A percentile compares a stretch with the other conserved stretches of the same genome.
Evolutionary conservation across 2,888 invertebrate species (phyloP).

Genomic region (Sesamia inferens): DNA sequence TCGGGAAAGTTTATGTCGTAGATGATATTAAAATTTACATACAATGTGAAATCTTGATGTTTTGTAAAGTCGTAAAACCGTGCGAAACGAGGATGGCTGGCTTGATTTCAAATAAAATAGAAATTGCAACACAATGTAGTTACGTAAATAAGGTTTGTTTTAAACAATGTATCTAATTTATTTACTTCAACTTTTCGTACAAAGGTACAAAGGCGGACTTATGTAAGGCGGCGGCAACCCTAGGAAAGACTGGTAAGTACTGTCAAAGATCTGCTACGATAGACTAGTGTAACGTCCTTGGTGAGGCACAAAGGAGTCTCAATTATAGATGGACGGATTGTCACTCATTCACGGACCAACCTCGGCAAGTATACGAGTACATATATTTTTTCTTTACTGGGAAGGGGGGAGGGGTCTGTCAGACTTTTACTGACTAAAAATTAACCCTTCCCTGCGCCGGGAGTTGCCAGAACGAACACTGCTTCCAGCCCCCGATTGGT

Average conservation of each 20-base stretch:
- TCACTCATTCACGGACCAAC: background rate
- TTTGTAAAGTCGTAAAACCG: background rate
- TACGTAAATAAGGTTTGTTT: background rate
- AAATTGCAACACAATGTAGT: constrained; percentile 2
- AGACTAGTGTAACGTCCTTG: background rate
- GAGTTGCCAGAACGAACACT: too few relatives aligned
- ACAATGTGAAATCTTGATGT: background rate
- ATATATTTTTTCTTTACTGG: too few relatives aligned
- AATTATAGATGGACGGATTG: too few relatives aligned
- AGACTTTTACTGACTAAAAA: too few relatives aligned
- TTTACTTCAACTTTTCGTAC: background rate
- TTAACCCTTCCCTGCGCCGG: too few relatives aligned
- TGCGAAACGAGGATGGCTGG: background rate
- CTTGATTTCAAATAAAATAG: background rate
- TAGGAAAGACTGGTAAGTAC: too few relatives aligned
- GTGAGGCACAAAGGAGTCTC: background rate
- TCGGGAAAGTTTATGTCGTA: background rate
- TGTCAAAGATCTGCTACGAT: too few relatives aligned
- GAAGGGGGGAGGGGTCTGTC: too few relatives aligned
- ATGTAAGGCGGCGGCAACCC: too few relatives aligned
- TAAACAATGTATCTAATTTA: background rate
- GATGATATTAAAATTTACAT: background rate
- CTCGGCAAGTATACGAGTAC: too few relatives aligned
- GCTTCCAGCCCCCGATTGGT: too few relatives aligned
- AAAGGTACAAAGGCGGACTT: too few relatives aligned